A percentile compares a stretch with the other conserved stretches of the same genome.
These are phyloP conservation scores for Eubasilissa splendida DNA, from an alignment of 2,888 invertebrate genomes.

Conservation along the genomic window DNA sequence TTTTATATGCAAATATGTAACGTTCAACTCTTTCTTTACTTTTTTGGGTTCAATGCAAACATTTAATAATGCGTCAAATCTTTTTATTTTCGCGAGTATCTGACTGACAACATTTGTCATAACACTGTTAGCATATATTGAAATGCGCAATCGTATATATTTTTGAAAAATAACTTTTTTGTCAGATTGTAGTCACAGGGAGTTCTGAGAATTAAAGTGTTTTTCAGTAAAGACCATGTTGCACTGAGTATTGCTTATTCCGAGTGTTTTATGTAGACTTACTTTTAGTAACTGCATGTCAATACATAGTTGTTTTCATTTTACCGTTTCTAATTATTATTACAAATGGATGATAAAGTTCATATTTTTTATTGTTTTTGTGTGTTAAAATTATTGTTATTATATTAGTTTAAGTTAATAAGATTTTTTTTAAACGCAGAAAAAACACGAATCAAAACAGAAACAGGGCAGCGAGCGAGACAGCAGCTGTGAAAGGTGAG, in stretches of 20 bases:
- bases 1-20: too few relatives aligned
- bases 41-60: too few relatives aligned
- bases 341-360: neutral
- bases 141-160: too few relatives aligned
- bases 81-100: too few relatives aligned
- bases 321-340: slow-evolving; percentile 7
- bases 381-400: neutral
- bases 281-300: slow-evolving; percentile 39
- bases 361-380: slow-evolving; percentile 7
- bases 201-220: too few relatives aligned
- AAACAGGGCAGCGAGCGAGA: slow-evolving; percentile 55
- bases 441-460: slow-evolving; percentile 58
- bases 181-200: too few relatives aligned
- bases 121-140: too few relatives aligned
- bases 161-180: too few relatives aligned
- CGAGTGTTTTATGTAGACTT: slow-evolving; percentile 15
- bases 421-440: slow-evolving; percentile 52
- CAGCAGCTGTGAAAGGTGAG: slow-evolving; percentile 56
- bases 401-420: neutral
- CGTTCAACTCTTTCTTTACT: too few relatives aligned
- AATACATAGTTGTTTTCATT: slow-evolving; percentile 25
- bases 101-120: too few relatives aligned
- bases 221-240: too few relatives aligned
- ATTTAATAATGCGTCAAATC: too few relatives aligned
- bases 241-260: neutral